Evolutionary conservation across 2,113 vertebrate species (phyloP).

Genomic region (Carassius gibelio): DNA sequence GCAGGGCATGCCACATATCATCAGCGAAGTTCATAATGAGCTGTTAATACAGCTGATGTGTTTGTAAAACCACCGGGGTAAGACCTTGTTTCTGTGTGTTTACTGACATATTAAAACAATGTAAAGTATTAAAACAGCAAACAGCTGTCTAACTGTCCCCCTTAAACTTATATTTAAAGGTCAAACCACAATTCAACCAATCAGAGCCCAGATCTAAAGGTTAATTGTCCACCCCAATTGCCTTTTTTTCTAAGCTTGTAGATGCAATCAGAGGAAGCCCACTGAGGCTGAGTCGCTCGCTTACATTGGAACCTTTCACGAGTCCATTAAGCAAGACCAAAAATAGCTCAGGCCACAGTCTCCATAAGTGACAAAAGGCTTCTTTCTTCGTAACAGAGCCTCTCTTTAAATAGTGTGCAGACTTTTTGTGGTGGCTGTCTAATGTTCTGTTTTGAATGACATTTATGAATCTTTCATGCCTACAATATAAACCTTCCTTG

Average conservation of each 20-base stretch:
- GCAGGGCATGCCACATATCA: slow-evolving; percentile 11
- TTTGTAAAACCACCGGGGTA: slow-evolving; percentile 35
- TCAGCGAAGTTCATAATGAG: slow-evolving; percentile 38
- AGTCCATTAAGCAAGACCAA: slow-evolving; percentile 4
- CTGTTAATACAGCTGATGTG: slow-evolving; percentile 27
- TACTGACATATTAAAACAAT: slow-evolving; percentile 30
- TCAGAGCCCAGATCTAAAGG: slow-evolving; percentile 11
- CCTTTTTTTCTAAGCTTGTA: slow-evolving; percentile 16
- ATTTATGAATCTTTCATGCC: slow-evolving; percentile 60
- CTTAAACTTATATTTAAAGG: slow-evolving; percentile 31
- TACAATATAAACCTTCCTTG: slow-evolving; percentile 45
- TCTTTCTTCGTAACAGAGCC: neutral
- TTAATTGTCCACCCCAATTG: slow-evolving; percentile 32
- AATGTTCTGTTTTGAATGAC: slow-evolving; percentile 50
- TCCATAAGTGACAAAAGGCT: slow-evolving; percentile 34
- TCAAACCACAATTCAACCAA: slow-evolving; percentile 20
- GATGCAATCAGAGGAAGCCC: slow-evolving; percentile 27
- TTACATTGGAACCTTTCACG: slow-evolving; percentile 15
- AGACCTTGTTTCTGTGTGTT: slow-evolving; percentile 19
- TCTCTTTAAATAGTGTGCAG: slow-evolving; percentile 26
- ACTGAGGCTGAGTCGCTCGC: slow-evolving; percentile 5
- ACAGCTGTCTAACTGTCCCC: slow-evolving; percentile 33
- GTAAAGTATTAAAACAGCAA: neutral
- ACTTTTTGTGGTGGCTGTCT: slow-evolving; percentile 2
- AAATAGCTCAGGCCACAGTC: neutral